A percentile compares a stretch with the other conserved stretches of the same genome.
These are phyloP conservation scores for Rhynchomys soricoides DNA, from an alignment of 2,113 vertebrate genomes.

Conservation along the genomic window DNA sequence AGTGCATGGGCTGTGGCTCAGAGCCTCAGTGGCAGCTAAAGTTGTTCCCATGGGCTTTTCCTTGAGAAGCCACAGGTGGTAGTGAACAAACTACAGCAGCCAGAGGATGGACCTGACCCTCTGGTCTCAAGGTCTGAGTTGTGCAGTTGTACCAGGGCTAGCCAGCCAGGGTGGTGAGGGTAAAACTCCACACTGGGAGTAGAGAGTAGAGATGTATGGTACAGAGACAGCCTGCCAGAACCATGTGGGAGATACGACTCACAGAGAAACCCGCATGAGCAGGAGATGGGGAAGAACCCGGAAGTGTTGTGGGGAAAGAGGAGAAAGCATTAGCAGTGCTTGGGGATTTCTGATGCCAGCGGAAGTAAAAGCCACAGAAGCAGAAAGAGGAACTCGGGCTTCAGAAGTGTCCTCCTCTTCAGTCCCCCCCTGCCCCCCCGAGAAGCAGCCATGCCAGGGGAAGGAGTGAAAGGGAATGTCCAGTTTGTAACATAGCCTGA, in stretches of 20 bases:
- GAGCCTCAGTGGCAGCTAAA: not conserved
- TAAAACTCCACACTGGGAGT: not conserved
- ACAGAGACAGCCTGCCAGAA: not conserved
- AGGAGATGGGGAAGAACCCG: not conserved
- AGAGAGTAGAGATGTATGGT: not conserved
- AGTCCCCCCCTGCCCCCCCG: not conserved
- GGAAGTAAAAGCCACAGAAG: slow-evolving; percentile 73
- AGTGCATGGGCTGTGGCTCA: not conserved
- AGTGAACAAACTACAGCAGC: too few species aligned
- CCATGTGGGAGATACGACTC: not conserved
- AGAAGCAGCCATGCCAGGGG: not conserved
- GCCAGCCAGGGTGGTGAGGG: not conserved
- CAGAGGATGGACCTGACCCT: not conserved
- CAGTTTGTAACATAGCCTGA: not conserved
- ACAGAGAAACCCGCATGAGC: not conserved
- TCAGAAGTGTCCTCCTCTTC: not conserved
- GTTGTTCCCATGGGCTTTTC: not conserved
- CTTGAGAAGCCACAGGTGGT: not conserved
- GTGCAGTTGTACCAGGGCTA: not conserved
- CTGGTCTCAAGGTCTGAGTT: accelerated
- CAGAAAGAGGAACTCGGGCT: slow-evolving; percentile 71
- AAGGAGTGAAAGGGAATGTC: not conserved
- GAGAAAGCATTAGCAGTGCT: not conserved
- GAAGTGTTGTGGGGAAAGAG: not conserved
- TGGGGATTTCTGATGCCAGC: slow-evolving; percentile 68